Percentiles rank a stretch among this genome's conserved stretches.
These are phyloP conservation scores for Mizuhopecten yessoensis DNA, from an alignment of 1,140 invertebrate species.

Conservation along the genomic window DNA sequence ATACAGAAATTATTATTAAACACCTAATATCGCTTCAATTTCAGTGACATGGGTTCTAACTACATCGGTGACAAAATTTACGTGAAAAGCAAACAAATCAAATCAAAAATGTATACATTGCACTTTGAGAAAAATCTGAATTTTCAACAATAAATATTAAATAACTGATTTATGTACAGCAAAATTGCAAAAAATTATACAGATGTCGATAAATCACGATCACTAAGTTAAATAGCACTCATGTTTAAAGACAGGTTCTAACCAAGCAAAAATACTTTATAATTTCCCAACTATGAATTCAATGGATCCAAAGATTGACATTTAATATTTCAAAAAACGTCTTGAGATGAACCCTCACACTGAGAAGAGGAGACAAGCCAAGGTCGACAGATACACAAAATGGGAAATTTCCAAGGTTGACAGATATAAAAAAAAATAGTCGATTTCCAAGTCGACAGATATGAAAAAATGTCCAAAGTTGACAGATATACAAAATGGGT, in stretches of 20 bases:
- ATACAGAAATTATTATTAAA: neutral
- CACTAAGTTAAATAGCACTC: neutral
- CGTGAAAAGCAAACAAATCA: neutral
- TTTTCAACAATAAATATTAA: slow-evolving; percentile 21
- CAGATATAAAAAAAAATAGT: too few relatives aligned
- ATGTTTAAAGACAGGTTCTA: neutral
- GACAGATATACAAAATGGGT: neutral
- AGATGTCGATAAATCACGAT: neutral
- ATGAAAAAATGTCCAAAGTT: neutral
- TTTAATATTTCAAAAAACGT: neutral
- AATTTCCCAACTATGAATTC: neutral
- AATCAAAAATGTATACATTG: neutral
- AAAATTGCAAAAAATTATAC: neutral
- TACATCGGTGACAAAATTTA: neutral
- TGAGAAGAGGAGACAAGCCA: neutral
- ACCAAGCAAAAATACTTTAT: neutral
- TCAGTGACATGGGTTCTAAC: neutral
- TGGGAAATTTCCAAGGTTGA: neutral
- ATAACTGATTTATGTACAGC: slow-evolving; percentile 39
- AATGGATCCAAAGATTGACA: neutral
- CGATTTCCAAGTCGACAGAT: neutral
- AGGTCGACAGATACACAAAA: neutral
- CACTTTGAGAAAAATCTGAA: neutral
- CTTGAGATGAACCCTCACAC: neutral
- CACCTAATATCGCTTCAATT: neutral